Percentiles rank a stretch among this genome's conserved stretches.
These are phyloP conservation scores for Sphaerodactylus townsendi DNA, from an alignment of 2,113 vertebrate species.

Conservation along the genomic window DNA sequence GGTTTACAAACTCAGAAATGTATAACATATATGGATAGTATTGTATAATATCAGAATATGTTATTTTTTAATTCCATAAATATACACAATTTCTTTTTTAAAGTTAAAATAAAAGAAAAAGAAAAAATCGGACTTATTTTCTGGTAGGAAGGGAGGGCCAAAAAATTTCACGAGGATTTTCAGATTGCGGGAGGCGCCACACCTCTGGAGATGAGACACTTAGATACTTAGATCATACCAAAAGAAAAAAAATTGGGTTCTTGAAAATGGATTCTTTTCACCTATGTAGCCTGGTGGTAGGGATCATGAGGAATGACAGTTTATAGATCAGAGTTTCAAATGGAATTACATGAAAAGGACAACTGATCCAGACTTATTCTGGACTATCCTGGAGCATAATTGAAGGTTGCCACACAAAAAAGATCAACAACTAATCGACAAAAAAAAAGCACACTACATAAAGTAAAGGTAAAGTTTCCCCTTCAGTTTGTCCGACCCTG, in stretches of 20 bases:
- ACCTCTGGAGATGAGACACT: too few relatives aligned
- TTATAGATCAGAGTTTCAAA: not conserved
- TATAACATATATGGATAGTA: too few relatives aligned
- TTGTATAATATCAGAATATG: too few relatives aligned
- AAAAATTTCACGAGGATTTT: too few relatives aligned
- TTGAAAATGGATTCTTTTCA: not conserved
- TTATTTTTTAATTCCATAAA: too few relatives aligned
- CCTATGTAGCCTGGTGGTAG: not conserved
- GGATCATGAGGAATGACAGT: not conserved
- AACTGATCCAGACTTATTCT: not conserved
- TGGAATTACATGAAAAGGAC: not conserved
- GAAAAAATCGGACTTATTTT: too few relatives aligned
- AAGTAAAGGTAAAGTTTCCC: not conserved
- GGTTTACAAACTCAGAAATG: too few relatives aligned
- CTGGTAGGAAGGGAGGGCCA: too few relatives aligned
- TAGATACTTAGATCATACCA: too few relatives aligned
- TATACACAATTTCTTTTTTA: too few relatives aligned
- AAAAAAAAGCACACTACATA: not conserved
- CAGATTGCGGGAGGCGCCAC: too few relatives aligned
- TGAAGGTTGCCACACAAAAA: not conserved
- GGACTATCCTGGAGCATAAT: not conserved
- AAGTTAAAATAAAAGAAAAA: too few relatives aligned
- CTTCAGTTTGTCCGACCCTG: slow-evolving; percentile 12
- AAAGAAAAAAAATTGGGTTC: not conserved
- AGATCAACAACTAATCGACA: not conserved